Percentiles rank a stretch among this genome's conserved stretches.
Evolutionary conservation across 2,888 invertebrate genomes (phyloP).

Genomic region (Cryptus armator): DNA sequence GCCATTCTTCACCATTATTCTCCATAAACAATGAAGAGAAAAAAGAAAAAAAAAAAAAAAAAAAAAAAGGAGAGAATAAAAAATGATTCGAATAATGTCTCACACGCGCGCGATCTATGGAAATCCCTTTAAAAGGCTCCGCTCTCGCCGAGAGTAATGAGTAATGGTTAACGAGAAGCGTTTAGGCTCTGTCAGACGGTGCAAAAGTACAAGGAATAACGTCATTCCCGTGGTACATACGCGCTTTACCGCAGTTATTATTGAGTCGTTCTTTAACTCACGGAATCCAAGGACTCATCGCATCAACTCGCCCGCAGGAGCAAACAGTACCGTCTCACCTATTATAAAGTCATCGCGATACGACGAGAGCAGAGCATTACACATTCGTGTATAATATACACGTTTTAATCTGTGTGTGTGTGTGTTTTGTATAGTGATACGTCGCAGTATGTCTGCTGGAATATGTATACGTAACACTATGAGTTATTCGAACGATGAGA

Average conservation of each 20-base stretch:
- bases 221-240: constrained; percentile 43
- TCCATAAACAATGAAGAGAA: constrained; percentile 34
- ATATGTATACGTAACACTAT: background rate
- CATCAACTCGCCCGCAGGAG: constrained; percentile 12
- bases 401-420: background rate
- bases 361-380: background rate
- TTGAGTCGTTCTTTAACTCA: constrained; percentile 36
- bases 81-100: constrained; percentile 50
- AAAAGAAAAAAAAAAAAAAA: background rate
- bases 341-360: constrained; percentile 17
- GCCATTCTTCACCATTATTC: constrained; percentile 26
- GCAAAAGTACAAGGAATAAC: constrained; percentile 40
- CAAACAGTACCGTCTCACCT: background rate
- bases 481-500: constrained; percentile 3
- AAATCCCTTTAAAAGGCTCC: constrained; percentile 65
- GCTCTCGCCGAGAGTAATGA: constrained; percentile 49
- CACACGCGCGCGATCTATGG: constrained; percentile 44
- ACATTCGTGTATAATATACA: background rate
- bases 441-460: background rate
- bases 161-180: constrained; percentile 65
- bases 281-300: constrained; percentile 52
- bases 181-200: constrained; percentile 36
- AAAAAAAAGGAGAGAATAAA: background rate
- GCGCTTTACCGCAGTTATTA: constrained; percentile 25
- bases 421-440: background rate